A percentile compares a stretch with the other conserved stretches of the same genome.
Conservation (phyloP, 2,113 vertebrate species). For the Albula glossodonta region DNA sequence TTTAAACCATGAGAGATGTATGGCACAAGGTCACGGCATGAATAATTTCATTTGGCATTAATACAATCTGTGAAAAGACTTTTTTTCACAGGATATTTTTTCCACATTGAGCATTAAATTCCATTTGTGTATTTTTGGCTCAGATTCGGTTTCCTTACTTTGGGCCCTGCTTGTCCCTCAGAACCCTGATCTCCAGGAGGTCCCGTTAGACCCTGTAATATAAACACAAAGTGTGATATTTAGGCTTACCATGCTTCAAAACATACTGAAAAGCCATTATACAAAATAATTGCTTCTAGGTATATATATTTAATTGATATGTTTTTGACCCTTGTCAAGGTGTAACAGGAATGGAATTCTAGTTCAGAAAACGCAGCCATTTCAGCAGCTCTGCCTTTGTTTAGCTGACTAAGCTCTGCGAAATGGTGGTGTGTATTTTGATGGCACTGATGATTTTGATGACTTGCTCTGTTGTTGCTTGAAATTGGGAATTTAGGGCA, state of each 20-base stretch:
- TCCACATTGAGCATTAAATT: slow-evolving; percentile 10
- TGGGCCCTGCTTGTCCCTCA: slow-evolving; percentile 62
- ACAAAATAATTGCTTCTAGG: background rate
- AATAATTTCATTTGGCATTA: background rate
- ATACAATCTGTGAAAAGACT: background rate
- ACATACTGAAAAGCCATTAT: background rate
- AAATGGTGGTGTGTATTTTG: background rate
- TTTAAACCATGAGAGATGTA: background rate
- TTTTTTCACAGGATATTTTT: background rate
- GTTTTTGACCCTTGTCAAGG: no score
- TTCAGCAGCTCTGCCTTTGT: background rate
- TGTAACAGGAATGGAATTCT: background rate
- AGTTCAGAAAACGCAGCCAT: slow-evolving; percentile 31
- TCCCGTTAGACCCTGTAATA: slow-evolving; percentile 53
- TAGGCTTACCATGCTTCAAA: background rate
- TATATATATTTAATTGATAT: background rate
- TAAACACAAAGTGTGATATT: background rate
- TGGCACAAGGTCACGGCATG: background rate
- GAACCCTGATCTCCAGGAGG: slow-evolving; percentile 60
- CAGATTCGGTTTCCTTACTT: slow-evolving; percentile 50
- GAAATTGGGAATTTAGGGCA: background rate
- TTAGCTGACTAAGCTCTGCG: background rate
- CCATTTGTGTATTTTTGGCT: background rate
- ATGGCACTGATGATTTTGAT: background rate
- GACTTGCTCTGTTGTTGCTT: background rate